Evolutionary conservation across 2,113 vertebrate genomes (phyloP).

Genomic region (Hemichromis elongatus): DNA sequence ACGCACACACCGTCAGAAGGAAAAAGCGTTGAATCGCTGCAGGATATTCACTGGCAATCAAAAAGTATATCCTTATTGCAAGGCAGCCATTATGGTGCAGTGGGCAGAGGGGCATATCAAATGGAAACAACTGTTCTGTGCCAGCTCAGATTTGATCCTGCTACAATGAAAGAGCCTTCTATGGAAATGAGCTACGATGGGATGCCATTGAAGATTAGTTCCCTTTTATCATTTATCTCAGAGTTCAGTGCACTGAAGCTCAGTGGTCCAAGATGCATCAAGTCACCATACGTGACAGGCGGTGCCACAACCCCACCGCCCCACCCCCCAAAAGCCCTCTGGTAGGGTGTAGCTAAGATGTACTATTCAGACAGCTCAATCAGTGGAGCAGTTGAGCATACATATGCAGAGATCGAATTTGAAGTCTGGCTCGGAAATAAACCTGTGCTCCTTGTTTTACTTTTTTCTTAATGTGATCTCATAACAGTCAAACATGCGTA

Average conservation of each 20-base stretch:
- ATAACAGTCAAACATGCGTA: neutral
- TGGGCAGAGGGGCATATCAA: conserved; percentile 59
- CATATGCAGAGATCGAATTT: neutral
- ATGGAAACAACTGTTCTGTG: conserved; percentile 68
- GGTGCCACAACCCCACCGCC: neutral
- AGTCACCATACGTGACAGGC: conserved; percentile 16
- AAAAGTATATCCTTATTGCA: conserved; percentile 53
- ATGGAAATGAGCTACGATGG: conserved; percentile 62
- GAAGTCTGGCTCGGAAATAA: neutral
- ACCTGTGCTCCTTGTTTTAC: neutral
- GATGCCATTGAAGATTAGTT: conserved; percentile 59
- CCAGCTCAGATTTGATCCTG: conserved; percentile 54
- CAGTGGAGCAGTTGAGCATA: neutral
- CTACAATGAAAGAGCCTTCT: conserved; percentile 42
- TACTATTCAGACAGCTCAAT: conserved; percentile 8
- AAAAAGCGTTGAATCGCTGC: conserved; percentile 37
- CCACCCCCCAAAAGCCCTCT: neutral
- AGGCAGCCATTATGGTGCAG: conserved; percentile 38
- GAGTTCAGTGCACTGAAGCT: conserved; percentile 45
- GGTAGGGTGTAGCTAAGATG: neutral
- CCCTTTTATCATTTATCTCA: conserved; percentile 61
- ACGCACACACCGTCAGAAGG: conserved; percentile 20
- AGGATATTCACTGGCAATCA: conserved; percentile 56
- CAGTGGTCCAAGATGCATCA: conserved; percentile 36
- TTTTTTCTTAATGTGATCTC: neutral